phyloP scores from a whole-genome alignment of 2,888 invertebrate species.

The Limnephilus auricula region DNA sequence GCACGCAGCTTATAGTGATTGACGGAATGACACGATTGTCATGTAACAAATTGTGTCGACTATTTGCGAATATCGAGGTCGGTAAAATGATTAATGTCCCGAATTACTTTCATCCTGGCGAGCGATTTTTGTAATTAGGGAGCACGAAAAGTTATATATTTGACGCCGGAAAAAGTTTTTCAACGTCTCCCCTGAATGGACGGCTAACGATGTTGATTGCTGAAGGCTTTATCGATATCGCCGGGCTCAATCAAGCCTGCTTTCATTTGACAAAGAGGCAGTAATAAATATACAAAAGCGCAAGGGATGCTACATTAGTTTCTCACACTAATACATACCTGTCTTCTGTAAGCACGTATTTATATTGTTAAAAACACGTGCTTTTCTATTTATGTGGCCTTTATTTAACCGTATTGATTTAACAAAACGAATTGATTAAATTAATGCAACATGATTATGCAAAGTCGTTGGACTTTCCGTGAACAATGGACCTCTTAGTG shows the following conservation, averaged over 20 bases:
- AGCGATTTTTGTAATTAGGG: conserved; percentile 10
- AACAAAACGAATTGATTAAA: no score
- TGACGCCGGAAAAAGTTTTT: background rate
- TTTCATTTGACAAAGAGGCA: background rate
- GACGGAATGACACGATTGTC: conserved; percentile 51
- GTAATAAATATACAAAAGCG: background rate
- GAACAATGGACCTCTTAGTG: background rate
- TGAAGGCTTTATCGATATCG: background rate
- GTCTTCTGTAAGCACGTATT: background rate
- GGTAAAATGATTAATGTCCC: conserved; percentile 31
- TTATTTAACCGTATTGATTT: no score
- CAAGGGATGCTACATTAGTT: background rate
- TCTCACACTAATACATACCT: background rate
- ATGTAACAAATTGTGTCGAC: conserved; percentile 41
- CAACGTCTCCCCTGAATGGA: background rate
- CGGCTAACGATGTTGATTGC: background rate
- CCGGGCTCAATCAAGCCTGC: background rate
- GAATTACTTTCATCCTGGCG: conserved; percentile 6
- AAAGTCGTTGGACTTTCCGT: no score
- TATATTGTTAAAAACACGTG: background rate
- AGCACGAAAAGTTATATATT: background rate
- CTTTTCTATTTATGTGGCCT: background rate
- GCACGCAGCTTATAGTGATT: conserved; percentile 43
- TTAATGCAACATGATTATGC: no score
- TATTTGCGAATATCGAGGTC: conserved; percentile 10